phyloP scores from a whole-genome alignment of 2,113 vertebrate genomes.

The Columba janthina region DNA sequence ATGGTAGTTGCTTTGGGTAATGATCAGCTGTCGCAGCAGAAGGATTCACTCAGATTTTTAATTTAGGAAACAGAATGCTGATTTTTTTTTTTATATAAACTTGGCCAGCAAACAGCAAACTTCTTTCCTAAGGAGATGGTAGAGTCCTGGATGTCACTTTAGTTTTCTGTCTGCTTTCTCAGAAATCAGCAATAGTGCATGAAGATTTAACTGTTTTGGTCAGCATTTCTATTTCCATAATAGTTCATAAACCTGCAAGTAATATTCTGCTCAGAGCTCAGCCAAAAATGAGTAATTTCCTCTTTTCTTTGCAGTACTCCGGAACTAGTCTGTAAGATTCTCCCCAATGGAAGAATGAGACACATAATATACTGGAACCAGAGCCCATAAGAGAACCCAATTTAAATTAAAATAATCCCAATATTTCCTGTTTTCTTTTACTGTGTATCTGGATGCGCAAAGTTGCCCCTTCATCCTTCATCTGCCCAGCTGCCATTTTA shows the following conservation, averaged over 20 bases:
- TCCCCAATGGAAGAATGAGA: not conserved
- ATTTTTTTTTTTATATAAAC: not conserved
- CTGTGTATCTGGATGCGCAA: not conserved
- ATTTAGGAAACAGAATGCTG: not conserved
- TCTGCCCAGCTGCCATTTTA: not conserved
- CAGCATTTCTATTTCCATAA: not conserved
- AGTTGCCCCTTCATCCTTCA: not conserved
- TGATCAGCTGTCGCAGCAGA: slow-evolving; percentile 18
- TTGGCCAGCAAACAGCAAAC: not conserved
- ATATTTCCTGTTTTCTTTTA: not conserved
- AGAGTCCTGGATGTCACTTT: not conserved
- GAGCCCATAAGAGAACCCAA: not conserved
- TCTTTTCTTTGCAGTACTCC: not conserved
- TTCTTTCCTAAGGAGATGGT: not conserved
- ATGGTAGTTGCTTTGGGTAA: slow-evolving; percentile 13
- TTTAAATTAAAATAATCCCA: not conserved
- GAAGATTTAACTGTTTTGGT: not conserved
- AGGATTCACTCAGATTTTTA: not conserved
- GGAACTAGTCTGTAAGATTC: not conserved
- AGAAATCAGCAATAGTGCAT: not conserved
- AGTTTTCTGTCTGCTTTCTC: not conserved
- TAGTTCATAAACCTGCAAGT: slow-evolving; percentile 30
- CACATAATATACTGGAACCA: not conserved
- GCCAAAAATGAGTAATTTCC: slow-evolving; percentile 42
- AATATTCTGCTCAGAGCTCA: not conserved